These are phyloP conservation scores for Oryctes rhinoceros DNA, from an alignment of 1,140 invertebrate species.

Conservation along the genomic window DNA sequence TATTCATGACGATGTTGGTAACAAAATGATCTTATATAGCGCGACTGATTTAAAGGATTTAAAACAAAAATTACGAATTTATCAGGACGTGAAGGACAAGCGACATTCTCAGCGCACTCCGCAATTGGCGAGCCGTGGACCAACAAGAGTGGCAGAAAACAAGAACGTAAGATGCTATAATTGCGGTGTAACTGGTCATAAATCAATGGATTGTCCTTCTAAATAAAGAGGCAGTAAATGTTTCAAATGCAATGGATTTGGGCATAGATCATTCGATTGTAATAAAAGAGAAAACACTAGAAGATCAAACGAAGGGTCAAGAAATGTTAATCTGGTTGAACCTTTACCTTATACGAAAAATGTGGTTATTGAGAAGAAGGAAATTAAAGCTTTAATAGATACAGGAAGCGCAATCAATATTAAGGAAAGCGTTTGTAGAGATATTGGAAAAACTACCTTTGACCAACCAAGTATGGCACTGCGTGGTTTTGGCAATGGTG, in stretches of 20 bases:
- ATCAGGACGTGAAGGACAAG: conserved; percentile 16
- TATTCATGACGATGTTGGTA: conserved; percentile 54
- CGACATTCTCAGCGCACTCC: background rate
- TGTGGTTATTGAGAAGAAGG: background rate
- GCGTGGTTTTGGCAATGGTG: background rate
- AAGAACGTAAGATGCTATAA: conserved; percentile 12
- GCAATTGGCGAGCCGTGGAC: background rate
- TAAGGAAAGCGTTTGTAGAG: background rate
- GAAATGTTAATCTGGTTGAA: no score
- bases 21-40: conserved; percentile 58
- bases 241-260: conserved; percentile 35
- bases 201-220: background rate
- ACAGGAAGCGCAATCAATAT: background rate
- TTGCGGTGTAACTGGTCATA: conserved; percentile 12
- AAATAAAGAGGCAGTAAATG: conserved; percentile 17
- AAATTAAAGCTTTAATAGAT: background rate
- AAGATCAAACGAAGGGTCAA: background rate
- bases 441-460: background rate
- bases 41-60: conserved; percentile 52
- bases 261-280: conserved; percentile 22
- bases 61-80: conserved; percentile 47
- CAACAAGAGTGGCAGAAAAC: background rate
- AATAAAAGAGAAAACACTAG: background rate
- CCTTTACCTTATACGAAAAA: background rate
- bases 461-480: background rate